phyloP scores from a whole-genome alignment of 2,797 vertebrate species.

The Alcedo atthis region DNA sequence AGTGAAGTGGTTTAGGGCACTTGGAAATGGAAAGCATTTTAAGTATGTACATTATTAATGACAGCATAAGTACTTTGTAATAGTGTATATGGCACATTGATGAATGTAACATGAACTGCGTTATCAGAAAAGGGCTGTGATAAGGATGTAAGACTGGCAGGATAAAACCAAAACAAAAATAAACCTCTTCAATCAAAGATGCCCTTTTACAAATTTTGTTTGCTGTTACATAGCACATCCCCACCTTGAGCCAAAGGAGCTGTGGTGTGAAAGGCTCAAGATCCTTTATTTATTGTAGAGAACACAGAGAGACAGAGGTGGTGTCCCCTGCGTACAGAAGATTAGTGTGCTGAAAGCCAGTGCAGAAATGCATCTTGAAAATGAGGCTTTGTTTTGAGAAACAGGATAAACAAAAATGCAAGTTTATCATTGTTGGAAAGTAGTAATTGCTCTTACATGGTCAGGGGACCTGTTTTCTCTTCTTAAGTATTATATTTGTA shows the following conservation, averaged over 20 bases:
- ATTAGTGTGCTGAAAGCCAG: not conserved
- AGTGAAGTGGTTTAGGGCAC: not conserved
- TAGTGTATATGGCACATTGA: not conserved
- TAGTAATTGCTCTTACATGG: not conserved
- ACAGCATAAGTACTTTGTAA: not conserved
- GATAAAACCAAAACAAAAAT: not conserved
- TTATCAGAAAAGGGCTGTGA: not conserved
- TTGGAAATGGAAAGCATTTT: not conserved
- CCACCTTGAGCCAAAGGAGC: not conserved
- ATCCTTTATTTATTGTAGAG: not conserved
- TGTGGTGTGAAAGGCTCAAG: not conserved
- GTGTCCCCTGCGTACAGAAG: not conserved
- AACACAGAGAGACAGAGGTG: not conserved
- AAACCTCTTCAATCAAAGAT: not conserved
- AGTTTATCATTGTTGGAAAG: not conserved
- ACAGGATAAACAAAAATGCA: not conserved
- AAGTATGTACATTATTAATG: conserved; percentile 22
- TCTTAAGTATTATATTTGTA: not conserved
- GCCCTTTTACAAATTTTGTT: not conserved
- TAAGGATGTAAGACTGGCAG: not conserved
- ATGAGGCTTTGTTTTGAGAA: not conserved
- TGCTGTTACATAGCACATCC: not conserved
- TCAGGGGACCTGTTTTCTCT: not conserved
- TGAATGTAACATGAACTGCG: not conserved
- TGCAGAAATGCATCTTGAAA: conserved; percentile 9